phyloP scores from a whole-genome alignment of 2,888 invertebrate genomes.

The Meteorus cinctellus region DNA sequence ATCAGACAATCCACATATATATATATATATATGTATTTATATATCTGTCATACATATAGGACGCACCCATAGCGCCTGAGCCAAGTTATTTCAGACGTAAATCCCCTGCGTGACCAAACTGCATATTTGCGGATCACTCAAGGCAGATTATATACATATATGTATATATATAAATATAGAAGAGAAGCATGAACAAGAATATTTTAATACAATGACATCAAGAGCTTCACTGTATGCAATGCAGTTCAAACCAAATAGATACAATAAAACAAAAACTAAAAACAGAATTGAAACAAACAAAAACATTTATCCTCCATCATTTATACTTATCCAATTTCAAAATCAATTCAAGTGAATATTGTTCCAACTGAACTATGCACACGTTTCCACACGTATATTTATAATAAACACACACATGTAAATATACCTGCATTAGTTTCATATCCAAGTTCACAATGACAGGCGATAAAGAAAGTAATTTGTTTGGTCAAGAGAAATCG shows the following conservation, averaged over 20 bases:
- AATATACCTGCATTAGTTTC: neutral
- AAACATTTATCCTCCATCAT: neutral
- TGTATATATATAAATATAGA: neutral
- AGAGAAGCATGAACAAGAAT: neutral
- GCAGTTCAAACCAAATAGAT: neutral
- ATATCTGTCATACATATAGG: neutral
- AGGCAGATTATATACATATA: conserved; percentile 7
- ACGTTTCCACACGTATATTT: neutral
- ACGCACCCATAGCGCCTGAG: conserved; percentile 1
- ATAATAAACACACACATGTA: neutral
- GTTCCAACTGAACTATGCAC: neutral
- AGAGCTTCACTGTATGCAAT: neutral
- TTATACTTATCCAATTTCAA: neutral
- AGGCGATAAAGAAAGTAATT: conserved; percentile 36
- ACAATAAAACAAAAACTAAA: neutral
- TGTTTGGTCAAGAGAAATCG: conserved; percentile 35
- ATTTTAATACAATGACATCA: neutral
- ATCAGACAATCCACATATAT: neutral
- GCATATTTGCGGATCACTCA: conserved; percentile 7
- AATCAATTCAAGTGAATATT: neutral
- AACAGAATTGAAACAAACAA: neutral
- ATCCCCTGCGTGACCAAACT: conserved; percentile 7
- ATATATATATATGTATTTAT: neutral
- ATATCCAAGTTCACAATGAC: conserved; percentile 28
- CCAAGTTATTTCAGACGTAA: conserved; percentile 7